phyloP scores from a whole-genome alignment of 2,888 invertebrate species.

The Leptogaster cylindrica region DNA sequence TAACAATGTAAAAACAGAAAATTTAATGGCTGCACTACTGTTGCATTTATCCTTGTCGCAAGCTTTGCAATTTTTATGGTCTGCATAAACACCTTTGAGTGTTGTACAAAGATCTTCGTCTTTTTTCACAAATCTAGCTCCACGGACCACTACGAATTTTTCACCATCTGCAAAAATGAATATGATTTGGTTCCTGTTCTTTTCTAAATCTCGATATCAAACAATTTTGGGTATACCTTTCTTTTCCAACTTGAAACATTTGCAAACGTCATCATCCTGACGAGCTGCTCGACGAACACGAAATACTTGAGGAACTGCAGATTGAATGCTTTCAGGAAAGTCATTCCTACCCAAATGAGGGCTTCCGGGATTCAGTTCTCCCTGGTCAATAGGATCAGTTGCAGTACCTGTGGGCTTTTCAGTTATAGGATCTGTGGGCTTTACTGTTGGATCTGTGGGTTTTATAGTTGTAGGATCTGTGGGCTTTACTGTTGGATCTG shows the following conservation, averaged over 20 bases:
- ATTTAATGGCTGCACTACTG: neutral
- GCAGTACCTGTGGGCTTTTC: neutral
- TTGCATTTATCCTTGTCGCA: conserved; percentile 24
- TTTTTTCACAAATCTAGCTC: neutral
- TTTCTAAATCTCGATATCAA: too few species aligned
- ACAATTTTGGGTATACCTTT: conserved; percentile 18
- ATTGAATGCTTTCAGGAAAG: neutral
- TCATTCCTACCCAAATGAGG: neutral
- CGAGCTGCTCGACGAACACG: neutral
- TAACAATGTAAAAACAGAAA: conserved; percentile 12
- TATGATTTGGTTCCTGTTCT: too few species aligned
- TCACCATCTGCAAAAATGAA: conserved; percentile 4
- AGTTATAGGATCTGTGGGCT: neutral
- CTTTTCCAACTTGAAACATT: neutral
- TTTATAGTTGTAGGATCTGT: neutral
- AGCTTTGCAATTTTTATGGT: neutral
- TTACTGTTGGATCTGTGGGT: conserved; percentile 4
- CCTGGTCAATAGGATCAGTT: neutral
- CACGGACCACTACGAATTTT: neutral
- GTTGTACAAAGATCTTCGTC: neutral
- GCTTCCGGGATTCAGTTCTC: neutral
- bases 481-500: neutral
- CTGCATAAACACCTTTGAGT: neutral
- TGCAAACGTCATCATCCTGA: neutral
- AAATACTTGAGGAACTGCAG: conserved; percentile 18